These are phyloP conservation scores for Mercenaria mercenaria DNA, from an alignment of 1,140 invertebrate genomes.

Conservation along the genomic window DNA sequence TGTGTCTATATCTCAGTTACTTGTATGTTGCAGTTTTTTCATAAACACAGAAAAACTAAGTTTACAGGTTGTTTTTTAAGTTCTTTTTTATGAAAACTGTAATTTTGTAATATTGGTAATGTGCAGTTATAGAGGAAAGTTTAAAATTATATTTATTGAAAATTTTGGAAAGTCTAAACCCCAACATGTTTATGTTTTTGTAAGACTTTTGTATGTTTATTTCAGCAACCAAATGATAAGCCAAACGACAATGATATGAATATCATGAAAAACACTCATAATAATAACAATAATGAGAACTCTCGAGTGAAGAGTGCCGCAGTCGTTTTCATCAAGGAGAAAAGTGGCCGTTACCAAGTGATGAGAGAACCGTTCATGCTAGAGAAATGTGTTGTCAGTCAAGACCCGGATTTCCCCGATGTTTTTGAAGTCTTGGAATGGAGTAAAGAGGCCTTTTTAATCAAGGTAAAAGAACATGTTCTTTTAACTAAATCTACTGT, in stretches of 20 bases:
- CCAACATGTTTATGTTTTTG: no score
- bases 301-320: constrained; percentile 92
- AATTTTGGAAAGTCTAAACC: no score
- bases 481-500: no score
- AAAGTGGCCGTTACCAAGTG: constrained; percentile 94
- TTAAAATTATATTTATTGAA: no score
- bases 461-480: constrained; percentile 93
- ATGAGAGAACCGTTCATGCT: constrained; percentile 95
- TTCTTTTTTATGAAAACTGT: no score
- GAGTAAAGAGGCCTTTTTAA: constrained; percentile 96
- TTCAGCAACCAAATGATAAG: constrained; percentile 26
- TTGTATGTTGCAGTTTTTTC: no score
- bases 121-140: no score
- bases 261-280: constrained; percentile 11
- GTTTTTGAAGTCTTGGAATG: constrained; percentile 98
- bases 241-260: constrained; percentile 1
- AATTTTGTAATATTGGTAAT: no score
- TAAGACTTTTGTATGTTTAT: no score
- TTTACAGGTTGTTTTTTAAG: no score
- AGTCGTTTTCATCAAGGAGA: constrained; percentile 95
- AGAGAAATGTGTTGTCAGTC: constrained; percentile 94
- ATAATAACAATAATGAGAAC: constrained; percentile 49
- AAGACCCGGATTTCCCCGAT: constrained; percentile 94
- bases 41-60: no score
- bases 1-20: no score